Base-by-base conservation (phyloP, 2,113 vertebrate species). In the Platysteira castanea region DNA sequence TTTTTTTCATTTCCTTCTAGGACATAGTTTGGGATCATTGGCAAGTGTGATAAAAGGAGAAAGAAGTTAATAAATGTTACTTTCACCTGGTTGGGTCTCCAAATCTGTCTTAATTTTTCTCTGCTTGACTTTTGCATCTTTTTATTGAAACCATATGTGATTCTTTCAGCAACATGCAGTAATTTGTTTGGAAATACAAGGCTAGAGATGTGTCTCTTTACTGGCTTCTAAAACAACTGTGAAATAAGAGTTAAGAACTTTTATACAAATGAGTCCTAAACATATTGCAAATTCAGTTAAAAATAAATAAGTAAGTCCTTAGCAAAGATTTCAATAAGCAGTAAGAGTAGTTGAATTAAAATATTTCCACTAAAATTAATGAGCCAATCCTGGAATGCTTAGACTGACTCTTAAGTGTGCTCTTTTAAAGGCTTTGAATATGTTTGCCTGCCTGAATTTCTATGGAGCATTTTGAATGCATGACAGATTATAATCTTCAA, bases 231-330 rank as follows among this genome's bases (percentile, higher is more conserved):
- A 76, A 95, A 75, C 18, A 83, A 93, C 71, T 52, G 82, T 56
- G 86, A 93, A 84, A 79, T 42, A 53, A 54, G 79, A 81, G 65
- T 88, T 64, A 39, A 71, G 52, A 95, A 96, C 42, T 79, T 97
- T 77, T 75, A 39, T 42, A 79, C 42, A 90, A 89, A 87, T 76
- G 76, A 84, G 73, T 93, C 44, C 79, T 89, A 96, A 92, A 94
- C 87, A 95, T 53, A 84, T 90, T 76, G 89, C 71, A 82, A 83
- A 91, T 91, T 94, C 84, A 69, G 85, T 82, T 91, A 90, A 80
- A 96, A 97, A 94, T 96, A 96, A 73, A 65, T 96, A 95, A 94
- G 70, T 96, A 95, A 94, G 70, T 73, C 88, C 93, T 93, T 76
- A 92, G 94, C 59, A 49, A 9, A n/a, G 87, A 47, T 84, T 96